Evolutionary conservation across 2,797 vertebrate genomes (phyloP).

Genomic region (Gymnocypris eckloni): DNA sequence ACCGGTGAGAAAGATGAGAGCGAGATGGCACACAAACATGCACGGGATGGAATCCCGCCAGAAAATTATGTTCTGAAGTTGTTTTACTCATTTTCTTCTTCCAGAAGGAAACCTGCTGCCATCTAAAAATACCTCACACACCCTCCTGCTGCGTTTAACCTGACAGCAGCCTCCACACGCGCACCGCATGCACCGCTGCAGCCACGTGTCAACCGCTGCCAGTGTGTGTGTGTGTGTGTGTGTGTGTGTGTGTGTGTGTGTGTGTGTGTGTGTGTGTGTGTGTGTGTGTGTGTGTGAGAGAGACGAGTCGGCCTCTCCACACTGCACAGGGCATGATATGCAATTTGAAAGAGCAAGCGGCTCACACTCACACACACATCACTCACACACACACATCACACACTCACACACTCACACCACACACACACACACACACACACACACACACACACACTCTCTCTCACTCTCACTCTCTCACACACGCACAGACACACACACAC

Average conservation of each 20-base stretch:
- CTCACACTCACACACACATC: neutral
- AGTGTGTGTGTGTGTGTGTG: neutral
- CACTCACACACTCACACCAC: no score
- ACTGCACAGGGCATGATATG: conserved; percentile 29
- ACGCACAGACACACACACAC: no score
- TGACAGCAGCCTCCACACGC: conserved; percentile 1
- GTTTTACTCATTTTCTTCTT: conserved; percentile 26
- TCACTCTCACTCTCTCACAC: no score
- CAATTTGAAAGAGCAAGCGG: conserved; percentile 1
- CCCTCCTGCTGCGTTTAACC: conserved; percentile 18
- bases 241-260: conserved; percentile 7
- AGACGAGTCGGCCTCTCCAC: conserved; percentile 24
- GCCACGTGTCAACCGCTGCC: neutral
- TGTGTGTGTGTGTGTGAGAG: conserved; percentile 1
- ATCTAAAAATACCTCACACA: neutral
- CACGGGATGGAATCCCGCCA: neutral
- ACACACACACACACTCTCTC: no score
- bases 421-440: no score
- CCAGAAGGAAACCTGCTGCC: conserved; percentile 5
- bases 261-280: neutral
- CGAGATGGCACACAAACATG: neutral
- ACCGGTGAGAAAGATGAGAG: neutral
- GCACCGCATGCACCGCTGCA: neutral
- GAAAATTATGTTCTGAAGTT: neutral
- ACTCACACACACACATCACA: no score